Base-by-base conservation (phyloP, 2,113 vertebrate species). In the Psettodes erumei region DNA sequence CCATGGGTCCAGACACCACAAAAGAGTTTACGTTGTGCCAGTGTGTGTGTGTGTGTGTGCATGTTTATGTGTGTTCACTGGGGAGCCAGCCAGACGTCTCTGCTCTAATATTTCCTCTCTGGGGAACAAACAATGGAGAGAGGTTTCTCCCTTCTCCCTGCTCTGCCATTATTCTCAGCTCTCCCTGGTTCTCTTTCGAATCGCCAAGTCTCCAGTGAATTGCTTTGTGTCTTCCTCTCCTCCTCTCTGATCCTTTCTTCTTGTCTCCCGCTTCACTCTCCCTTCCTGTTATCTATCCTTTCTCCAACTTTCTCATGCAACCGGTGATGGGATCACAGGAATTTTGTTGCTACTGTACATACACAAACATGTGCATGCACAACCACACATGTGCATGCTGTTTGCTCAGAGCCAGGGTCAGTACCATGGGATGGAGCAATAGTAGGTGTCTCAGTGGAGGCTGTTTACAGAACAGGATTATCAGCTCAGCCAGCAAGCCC, bases 91-190 rank as follows among this genome's bases (percentile, higher is more conserved):
- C 86, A 88, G 88, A 71, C 84, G 65, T 77, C 65, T 79, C 48
- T 45, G 47, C 68, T 84, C 64, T 88, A 84, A 86, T 75, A 82
- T 90, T 88, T 84, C 85, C 68, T 88, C 81, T 87, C 83, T 69
- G 45, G 81, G 84, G 85, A 81, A 61, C 74, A 79, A 86, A 88
- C 53, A 84, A 77, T 71, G 60, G 70, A 54, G 45, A 64, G 47
- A 81, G 58, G 42, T 81, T 56, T 85, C 79, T 77, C 73, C 2
- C 43, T 66, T 76, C n/a, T 79, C 71, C 23, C 32, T 21, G 18
- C 55, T 38, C 42, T 45, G 13, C 32, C 53, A 82, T 69, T 64
- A 50, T 74, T 54, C 65, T 71, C 25, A 0, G 51, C 71, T 67
- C 28, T 59, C 73, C 30, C 61, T 53, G 35, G 48, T 53, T 51